Base-by-base conservation (phyloP, 2,113 vertebrate species). In the Solea solea region DNA sequence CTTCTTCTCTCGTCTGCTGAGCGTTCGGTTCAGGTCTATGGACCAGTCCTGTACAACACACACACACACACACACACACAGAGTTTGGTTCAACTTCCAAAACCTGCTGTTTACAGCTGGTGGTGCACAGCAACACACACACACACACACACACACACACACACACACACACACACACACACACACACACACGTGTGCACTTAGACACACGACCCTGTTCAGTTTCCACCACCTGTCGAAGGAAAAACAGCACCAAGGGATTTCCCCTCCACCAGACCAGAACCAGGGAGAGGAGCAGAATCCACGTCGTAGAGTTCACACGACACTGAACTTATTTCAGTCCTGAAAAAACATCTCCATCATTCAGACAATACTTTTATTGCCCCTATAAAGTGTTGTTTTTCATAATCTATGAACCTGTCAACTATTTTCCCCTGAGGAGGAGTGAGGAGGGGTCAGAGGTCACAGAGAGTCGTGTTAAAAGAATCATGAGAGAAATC, bases 1-100 rank as follows among this genome's bases (percentile, higher is more conserved):
- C 92, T 97, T 98, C 83, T 96, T 98, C 34, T 98, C 98, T 81
- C 96, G 93, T 55, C 95, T 93, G 63, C 95, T 98, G 44, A 99
- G 95, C 1, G 96, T 96, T 13, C 98, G 94, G 55, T 99, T 99
- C 81, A 98, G 88, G 64, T 99, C 98, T 80, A 95, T 85, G 46
- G 96, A 98, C 96, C 96, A 99, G 57, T 99, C 97, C 98, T 99
- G 52, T 87, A 40, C 85, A 52, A 84, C 57, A 69, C 27, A 70
- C 2, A 67, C 11, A 76, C 39, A 8, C 42, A 8, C 42, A 44
- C 8, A 44, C 42, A 7, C 42, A 44, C 42, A 34, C 34, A 34
- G 34, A 34, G 34, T 34, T 34, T 34, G 34, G 34, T 34, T 34
- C 34, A 34, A 34, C 34, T 6, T 34, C 21, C 48, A 3, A 63